A percentile compares a stretch with the other conserved stretches of the same genome.
Evolutionary conservation across 2,113 vertebrate genomes (phyloP).

Genomic region (Bufo gargarizans): DNA sequence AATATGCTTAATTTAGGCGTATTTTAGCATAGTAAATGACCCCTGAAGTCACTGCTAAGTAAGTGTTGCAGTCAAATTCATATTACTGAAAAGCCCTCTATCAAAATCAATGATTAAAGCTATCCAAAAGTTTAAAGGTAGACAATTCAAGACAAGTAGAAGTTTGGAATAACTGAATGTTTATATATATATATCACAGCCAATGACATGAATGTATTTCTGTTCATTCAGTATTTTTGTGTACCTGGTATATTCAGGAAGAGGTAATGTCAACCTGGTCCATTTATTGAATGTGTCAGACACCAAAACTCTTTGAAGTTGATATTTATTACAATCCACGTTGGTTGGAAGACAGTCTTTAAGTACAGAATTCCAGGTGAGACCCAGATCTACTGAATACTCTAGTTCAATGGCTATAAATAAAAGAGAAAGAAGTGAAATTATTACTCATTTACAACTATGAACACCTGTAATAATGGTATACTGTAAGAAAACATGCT

Average conservation of each 20-base stretch:
- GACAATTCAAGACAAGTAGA: neutral
- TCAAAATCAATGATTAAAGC: neutral
- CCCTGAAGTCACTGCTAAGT: neutral
- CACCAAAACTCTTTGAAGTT: slow-evolving; percentile 89
- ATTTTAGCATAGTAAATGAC: no score
- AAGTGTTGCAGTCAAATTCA: neutral
- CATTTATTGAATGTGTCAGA: slow-evolving; percentile 97
- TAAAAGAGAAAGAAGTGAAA: slow-evolving; percentile 40
- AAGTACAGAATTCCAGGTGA: slow-evolving; percentile 88
- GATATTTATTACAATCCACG: slow-evolving; percentile 89
- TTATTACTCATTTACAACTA: neutral
- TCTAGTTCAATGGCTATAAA: slow-evolving; percentile 90
- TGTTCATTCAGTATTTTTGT: neutral
- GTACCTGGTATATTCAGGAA: slow-evolving; percentile 92
- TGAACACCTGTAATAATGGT: no score
- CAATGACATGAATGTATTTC: neutral
- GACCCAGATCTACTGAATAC: slow-evolving; percentile 92
- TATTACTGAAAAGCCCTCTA: neutral
- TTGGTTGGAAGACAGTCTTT: slow-evolving; percentile 93
- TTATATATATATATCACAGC: neutral
- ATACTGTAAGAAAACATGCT: no score
- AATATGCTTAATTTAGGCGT: no score
- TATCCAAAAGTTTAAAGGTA: neutral
- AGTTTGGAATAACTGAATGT: neutral
- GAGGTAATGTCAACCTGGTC: slow-evolving; percentile 90